Base-by-base conservation (phyloP, 2,888 invertebrate genomes). In the Hartigia nigra region DNA sequence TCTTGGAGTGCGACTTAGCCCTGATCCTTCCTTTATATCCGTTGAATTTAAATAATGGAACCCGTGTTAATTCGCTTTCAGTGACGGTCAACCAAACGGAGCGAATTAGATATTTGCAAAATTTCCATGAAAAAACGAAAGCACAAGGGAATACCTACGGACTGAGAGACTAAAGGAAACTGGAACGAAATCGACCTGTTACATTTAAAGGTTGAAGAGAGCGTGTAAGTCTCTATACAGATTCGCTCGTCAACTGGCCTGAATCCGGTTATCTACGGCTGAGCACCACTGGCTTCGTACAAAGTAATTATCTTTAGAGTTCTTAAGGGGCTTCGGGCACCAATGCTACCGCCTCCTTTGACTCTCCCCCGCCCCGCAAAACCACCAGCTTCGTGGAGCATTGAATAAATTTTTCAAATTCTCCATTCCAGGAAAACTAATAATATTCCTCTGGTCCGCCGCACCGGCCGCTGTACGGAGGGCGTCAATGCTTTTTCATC, bases 41-140 rank as follows among this genome's bases (percentile, higher is more conserved):
- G 80, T 76, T 82, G 86, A 87, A 89, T 89, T 89, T 88, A 86
- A 89, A 88, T 89, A 88, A 89, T 88, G 86, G 86, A 86, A 84
- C 81, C 84, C 74, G 82, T 75, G 85, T 87, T 88, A 89, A 89
- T 90, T 89, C 85, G 82, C 81, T 80, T 76, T 77, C 85, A 84
- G 82, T 77, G 84, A 81, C 81, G 82, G 81, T 83, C 87, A 86
- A 85, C 77, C 77, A 12, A 31, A 70, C 3, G 31, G 23, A 31
- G 70, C 34, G 76, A 70, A 11, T 12, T 23, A 4, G 31, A 34
- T 9, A 23, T 31, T 72, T 31, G 72, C n/a, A 4, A 0, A 34
- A 72, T 31, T 72, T 34, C 72, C 72, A 4, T 5, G 9, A 9
- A 5, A 35, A 35, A 35, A 35, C 9, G 35, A 9, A 4, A 35